Evolutionary conservation across 2,888 invertebrate species (phyloP), one percentile per base, ranked within the genome.

Genomic region (Halictus quadricinctus): DNA sequence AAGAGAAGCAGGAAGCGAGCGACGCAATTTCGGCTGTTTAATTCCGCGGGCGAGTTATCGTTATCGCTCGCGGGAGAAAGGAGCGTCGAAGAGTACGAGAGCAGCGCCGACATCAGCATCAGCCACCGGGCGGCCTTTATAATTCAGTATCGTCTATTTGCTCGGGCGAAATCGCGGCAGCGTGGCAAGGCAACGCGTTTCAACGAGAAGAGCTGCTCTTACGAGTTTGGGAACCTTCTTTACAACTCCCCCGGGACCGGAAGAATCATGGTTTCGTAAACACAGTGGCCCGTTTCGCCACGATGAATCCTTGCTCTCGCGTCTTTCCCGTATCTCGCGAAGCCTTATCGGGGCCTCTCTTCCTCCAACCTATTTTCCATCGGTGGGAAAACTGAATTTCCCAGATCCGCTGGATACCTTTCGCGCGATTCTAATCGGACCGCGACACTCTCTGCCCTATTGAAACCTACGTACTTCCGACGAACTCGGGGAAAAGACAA

Each of bases 211-310:
- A 85, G 69, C 75, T 18, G 46, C 78, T 66, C 72, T 84, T 84
- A 80, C 78, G 76, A 80, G 64, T 46, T 70, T 64, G 77, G 75
- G 74, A 85, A 85, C 85, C 54, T 60, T 77, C 70, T 84, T 84
- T 85, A 85, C 85, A 86, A 86, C 79, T 72, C 86, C 54, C 86
- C 43, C 72, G 85, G 54, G 85, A 54, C 54, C 46, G 70, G 79
- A 82, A 82, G 86, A 85, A 79, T 79, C 81, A 81, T 86, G 86
- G 86, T 82, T 86, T 86, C 78, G 86, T 86, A 86, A 86, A 85
- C 81, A 85, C 81, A 81, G 86, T 36, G 79, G 73, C 86, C 77
- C 86, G 72, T 81, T 81, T 81, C 85, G 74, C 74, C 41, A 29
- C 77, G 70, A 46, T 74, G 84, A 83, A 84, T 84, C 76, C 76